A percentile compares a stretch with the other conserved stretches of the same genome.
Evolutionary conservation across 1,140 invertebrate genomes (phyloP).

Genomic region (Drosophila rhopaloa): DNA sequence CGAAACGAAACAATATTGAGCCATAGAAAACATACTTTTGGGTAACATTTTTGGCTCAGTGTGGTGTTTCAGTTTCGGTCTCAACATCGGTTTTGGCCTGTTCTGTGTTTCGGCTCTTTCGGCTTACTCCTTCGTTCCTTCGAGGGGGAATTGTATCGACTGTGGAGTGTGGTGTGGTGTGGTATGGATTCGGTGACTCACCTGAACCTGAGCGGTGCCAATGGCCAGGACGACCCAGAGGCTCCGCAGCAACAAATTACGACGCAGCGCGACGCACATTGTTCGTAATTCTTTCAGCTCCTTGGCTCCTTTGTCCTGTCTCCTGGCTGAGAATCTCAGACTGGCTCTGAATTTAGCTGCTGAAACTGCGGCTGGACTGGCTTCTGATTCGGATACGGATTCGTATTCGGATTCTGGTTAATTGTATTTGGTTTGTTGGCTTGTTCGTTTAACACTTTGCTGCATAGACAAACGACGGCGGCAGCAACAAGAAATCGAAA

Average conservation of each 20-base stretch:
- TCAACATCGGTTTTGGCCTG: slow-evolving; percentile 18
- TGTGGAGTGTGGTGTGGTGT: slow-evolving; percentile 10
- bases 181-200: slow-evolving; percentile 59
- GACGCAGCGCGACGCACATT: slow-evolving; percentile 75
- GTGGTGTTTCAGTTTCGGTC: slow-evolving; percentile 18
- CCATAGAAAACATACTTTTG: not conserved
- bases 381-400: not conserved
- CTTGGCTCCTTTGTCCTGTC: slow-evolving; percentile 7
- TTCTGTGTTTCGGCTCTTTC: slow-evolving; percentile 42
- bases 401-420: slow-evolving; percentile 6
- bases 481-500: slow-evolving; percentile 36
- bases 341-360: slow-evolving; percentile 6
- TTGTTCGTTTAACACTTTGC: slow-evolving; percentile 53
- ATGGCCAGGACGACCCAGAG: slow-evolving; percentile 70
- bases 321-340: slow-evolving; percentile 9
- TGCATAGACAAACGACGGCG: slow-evolving; percentile 20
- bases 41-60: not conserved
- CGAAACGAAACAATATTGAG: not conserved
- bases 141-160: slow-evolving; percentile 8
- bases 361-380: not conserved
- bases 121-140: slow-evolving; percentile 40
- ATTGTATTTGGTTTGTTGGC: slow-evolving; percentile 39
- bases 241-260: slow-evolving; percentile 78
- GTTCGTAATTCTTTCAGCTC: slow-evolving; percentile 48
- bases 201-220: slow-evolving; percentile 76